Evolutionary conservation across 2,113 vertebrate genomes (phyloP), one percentile per base, ranked within the genome.

Genomic region (Cottus gobio): DNA sequence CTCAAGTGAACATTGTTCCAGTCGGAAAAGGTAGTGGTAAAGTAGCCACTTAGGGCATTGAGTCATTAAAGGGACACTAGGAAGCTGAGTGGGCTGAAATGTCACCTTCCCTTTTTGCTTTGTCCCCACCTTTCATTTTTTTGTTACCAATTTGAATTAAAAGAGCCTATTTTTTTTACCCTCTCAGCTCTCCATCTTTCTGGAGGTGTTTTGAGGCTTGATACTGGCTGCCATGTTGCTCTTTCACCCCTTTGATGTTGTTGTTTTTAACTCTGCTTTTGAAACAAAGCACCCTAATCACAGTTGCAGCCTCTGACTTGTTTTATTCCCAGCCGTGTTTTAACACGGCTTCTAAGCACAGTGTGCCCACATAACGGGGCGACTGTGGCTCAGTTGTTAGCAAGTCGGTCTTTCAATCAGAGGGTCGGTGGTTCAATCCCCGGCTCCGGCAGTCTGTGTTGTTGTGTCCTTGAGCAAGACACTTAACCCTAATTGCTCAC

Each of bases 251-350:
- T 90, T 79, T 87, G 67, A 85, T 80, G 75, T 39, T 56, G 46
- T 54, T 75, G n/a, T 80, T 26, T 80, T 84, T 44, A 87, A 80
- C 82, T 65, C 69, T 58, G 57, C 62, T 57, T 79, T 80, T 83
- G 67, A 85, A 75, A 68, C 34, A 30, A 39, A 34, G 57, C 39
- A n/a, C 31, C 31, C 3, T 30, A 26, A 83, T 68, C 57, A 54
- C 68, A 87, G 79, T 65, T 69, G 73, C n/a, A 79, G 60, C 39
- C 67, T 34, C 46, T 37, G 56, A 79, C 63, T 58, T 74, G 31
- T 65, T 56, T 37, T 22, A 56, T 66, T 71, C 57, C 46, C 57
- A 44, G 61, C 9, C 0, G 8, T 52, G 34, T 11, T 50, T 11
- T 50, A 39, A 61, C n/a, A n/a, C n/a, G n/a, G n/a, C n/a, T n/a